phyloP scores from a whole-genome alignment of 2,113 vertebrate species.

The Anolis carolinensis region DNA sequence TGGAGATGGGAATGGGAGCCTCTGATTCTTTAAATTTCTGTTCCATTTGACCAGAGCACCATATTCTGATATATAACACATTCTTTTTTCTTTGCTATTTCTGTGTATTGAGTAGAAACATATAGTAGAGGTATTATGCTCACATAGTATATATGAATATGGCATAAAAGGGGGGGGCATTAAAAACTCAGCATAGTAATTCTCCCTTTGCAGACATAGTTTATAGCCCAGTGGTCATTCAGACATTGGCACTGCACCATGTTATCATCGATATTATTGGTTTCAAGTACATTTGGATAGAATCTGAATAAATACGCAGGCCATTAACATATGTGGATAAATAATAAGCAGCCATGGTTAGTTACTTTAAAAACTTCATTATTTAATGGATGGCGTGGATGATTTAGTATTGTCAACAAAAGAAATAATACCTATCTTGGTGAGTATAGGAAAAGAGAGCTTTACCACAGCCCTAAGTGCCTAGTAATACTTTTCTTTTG shows the following conservation, averaged over 20 bases:
- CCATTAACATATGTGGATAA: too few relatives aligned
- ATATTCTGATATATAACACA: not conserved
- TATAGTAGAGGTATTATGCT: too few relatives aligned
- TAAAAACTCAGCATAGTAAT: not conserved
- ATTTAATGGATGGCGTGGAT: too few relatives aligned
- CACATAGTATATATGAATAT: not conserved
- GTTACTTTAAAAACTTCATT: not conserved
- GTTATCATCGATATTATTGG: not conserved
- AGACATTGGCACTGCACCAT: not conserved
- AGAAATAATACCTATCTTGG: not conserved
- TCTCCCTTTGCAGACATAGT: not conserved
- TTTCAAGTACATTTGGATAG: not conserved
- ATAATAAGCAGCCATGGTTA: not conserved
- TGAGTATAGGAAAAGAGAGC: too few relatives aligned
- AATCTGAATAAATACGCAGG: not conserved
- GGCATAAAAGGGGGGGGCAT: too few relatives aligned
- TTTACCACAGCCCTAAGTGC: too few relatives aligned
- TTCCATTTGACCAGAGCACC: not conserved
- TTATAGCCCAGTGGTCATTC: not conserved
- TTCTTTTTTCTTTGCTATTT: not conserved
- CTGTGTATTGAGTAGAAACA: not conserved
- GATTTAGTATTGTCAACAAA: too few relatives aligned
- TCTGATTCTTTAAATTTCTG: not conserved
- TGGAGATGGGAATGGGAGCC: not conserved
- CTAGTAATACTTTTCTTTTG: too few relatives aligned